Conservation (phyloP, 2,113 vertebrate genomes). For the Pterophyllum scalare region DNA sequence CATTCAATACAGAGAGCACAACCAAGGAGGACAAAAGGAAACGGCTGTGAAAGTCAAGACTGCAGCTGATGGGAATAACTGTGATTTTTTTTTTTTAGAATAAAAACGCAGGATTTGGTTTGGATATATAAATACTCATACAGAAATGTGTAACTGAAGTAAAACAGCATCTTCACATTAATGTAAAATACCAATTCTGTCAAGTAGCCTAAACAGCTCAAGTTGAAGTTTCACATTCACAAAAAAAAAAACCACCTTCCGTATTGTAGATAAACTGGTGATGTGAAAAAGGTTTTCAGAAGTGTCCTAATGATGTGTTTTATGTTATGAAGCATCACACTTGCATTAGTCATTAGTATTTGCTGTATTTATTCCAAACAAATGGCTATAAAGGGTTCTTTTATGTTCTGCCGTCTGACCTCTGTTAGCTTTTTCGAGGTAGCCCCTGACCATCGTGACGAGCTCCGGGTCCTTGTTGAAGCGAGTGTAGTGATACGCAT, state of each 20-base stretch:
- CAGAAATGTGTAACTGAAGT: not conserved
- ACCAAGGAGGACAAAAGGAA: not conserved
- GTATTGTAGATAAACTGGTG: not conserved
- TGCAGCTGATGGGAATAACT: not conserved
- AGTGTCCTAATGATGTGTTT: not conserved
- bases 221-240: too few species aligned
- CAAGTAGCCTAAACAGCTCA: too few species aligned
- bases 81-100: not conserved
- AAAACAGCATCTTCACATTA: not conserved
- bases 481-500: slow-evolving; percentile 90
- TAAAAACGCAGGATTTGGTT: not conserved
- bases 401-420: slow-evolving; percentile 72
- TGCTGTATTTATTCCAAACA: not conserved
- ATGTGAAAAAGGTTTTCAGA: not conserved
- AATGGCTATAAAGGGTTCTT: not conserved
- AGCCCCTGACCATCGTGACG: slow-evolving; percentile 84
- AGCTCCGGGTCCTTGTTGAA: slow-evolving; percentile 92
- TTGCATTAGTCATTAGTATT: not conserved
- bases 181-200: not conserved
- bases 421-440: slow-evolving; percentile 85
- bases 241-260: not conserved
- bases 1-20: not conserved
- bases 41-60: not conserved
- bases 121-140: not conserved
- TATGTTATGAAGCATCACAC: not conserved